Evolutionary conservation across 2,888 invertebrate species (phyloP).

Genomic region (Agriopis leucophaearia): DNA sequence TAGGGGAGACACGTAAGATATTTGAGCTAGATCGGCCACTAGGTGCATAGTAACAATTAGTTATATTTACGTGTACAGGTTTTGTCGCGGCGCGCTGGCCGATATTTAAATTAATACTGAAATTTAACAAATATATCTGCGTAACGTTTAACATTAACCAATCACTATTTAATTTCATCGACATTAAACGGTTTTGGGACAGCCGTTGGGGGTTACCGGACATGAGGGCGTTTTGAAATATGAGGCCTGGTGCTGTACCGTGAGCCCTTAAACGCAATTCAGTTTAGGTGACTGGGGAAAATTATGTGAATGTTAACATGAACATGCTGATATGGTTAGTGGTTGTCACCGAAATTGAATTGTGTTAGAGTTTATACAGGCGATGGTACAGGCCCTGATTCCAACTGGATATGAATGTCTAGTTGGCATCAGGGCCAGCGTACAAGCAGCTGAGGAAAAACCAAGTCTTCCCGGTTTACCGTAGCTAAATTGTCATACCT

Average conservation of each 20-base stretch:
- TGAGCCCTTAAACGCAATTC: too few relatives aligned
- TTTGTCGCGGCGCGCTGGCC: constrained; percentile 50
- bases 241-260: neutral
- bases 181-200: constrained; percentile 2
- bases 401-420: too few relatives aligned
- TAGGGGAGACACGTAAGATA: constrained; percentile 11
- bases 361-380: too few relatives aligned
- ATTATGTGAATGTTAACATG: too few relatives aligned
- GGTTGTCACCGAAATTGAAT: too few relatives aligned
- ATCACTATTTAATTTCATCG: constrained; percentile 30
- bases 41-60: constrained; percentile 62
- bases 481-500: too few relatives aligned
- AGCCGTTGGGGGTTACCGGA: neutral
- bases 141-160: constrained; percentile 26
- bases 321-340: too few relatives aligned
- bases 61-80: constrained; percentile 61
- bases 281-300: too few relatives aligned
- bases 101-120: constrained; percentile 58
- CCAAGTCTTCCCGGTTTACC: too few relatives aligned
- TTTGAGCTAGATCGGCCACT: constrained; percentile 48
- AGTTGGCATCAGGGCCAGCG: too few relatives aligned
- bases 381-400: too few relatives aligned
- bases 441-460: too few relatives aligned
- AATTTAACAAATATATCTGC: constrained; percentile 48
- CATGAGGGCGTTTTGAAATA: neutral